Conservation (phyloP, 2,797 vertebrate genomes). For the Rhinichthys osculus region DNA sequence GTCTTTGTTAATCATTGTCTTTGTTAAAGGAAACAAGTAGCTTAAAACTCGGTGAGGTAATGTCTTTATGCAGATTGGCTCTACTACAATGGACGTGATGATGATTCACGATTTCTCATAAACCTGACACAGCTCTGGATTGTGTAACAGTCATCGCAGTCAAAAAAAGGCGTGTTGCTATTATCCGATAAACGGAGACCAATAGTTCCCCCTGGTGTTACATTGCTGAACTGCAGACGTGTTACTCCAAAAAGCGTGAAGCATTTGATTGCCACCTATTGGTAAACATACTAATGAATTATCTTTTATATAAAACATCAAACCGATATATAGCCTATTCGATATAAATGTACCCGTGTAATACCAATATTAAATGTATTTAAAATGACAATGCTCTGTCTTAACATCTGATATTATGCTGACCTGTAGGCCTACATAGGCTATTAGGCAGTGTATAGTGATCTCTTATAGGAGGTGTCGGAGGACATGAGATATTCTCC, state of each 20-base stretch:
- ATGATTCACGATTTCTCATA: conserved; percentile 43
- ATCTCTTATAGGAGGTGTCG: neutral
- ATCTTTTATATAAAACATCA: neutral
- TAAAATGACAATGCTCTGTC: neutral
- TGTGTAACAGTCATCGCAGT: conserved; percentile 28
- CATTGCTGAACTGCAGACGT: neutral
- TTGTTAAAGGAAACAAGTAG: neutral
- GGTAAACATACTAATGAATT: neutral
- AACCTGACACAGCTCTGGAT: conserved; percentile 20
- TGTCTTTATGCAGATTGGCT: neutral
- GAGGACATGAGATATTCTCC: neutral
- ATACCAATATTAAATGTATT: neutral
- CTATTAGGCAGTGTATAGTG: neutral
- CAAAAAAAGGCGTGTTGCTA: neutral
- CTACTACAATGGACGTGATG: conserved; percentile 14
- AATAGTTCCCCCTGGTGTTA: conserved; percentile 12
- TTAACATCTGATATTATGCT: neutral
- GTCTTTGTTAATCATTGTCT: neutral
- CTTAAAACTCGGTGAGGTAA: neutral
- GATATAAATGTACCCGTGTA: neutral
- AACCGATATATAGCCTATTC: neutral
- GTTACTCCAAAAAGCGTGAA: neutral
- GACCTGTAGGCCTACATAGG: neutral
- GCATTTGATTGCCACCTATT: conserved; percentile 13
- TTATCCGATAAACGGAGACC: neutral